These are phyloP conservation scores for Phodopus roborovskii DNA, from an alignment of 2,113 vertebrate species.

Conservation along the genomic window DNA sequence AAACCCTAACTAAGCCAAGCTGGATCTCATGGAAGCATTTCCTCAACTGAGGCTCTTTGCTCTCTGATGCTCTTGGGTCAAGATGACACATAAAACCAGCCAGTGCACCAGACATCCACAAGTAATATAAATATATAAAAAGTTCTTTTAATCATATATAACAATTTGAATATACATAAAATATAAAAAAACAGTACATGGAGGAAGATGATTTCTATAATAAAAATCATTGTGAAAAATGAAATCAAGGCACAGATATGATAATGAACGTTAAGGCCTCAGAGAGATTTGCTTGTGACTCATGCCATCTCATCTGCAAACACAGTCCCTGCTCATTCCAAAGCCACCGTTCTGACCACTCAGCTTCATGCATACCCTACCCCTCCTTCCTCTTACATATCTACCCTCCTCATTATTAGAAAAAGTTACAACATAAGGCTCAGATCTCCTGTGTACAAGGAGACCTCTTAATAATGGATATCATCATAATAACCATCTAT, in stretches of 20 bases:
- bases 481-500: background rate
- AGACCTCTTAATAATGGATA: background rate
- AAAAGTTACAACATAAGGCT: background rate
- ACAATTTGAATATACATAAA: background rate
- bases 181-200: background rate
- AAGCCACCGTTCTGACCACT: background rate
- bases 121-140: background rate
- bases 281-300: background rate
- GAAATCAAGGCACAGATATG: background rate
- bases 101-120: background rate
- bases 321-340: background rate
- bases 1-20: background rate
- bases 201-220: background rate
- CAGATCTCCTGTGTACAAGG: background rate
- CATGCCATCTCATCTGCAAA: background rate
- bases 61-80: background rate
- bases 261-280: accelerated
- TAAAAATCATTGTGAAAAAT: background rate
- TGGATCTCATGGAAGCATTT: background rate
- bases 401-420: background rate
- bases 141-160: background rate
- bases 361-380: too few species aligned
- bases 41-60: too few species aligned
- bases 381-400: background rate
- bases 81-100: background rate